Evolutionary conservation across 1,140 invertebrate species (phyloP), one percentile per base, ranked within the genome.

Genomic region (Drosophila miranda): DNA sequence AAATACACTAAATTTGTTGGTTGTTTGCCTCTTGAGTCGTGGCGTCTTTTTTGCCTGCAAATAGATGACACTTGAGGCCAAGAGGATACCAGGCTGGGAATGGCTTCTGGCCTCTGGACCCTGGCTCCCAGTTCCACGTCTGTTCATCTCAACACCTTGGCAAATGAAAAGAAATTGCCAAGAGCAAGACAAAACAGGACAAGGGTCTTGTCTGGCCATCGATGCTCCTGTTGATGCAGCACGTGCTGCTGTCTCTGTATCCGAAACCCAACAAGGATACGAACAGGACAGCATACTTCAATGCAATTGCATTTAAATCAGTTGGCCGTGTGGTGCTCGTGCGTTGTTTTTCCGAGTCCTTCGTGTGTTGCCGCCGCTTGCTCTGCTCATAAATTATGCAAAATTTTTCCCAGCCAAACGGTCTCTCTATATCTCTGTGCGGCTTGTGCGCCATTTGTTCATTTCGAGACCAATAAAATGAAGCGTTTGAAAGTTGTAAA

Each of bases 381-480:
- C 34, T 38, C 56, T 50, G 58, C 72, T 79, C 86, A 89, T 89
- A 89, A 89, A 89, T 89, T 89, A 89, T 89, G 86, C 86, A 89
- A 76, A 86, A 82, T 71, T 82, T 89, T 86, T 49, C 44, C 68
- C 76, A 73, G 42, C 62, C 44, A 8, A 49, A 38, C 21, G 41
- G 42, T 68, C 52, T 75, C 66, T 64, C 48, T 73, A 28, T 44
- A 21, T 56, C 55, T 26, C 21, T 42, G 50, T 71, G 59, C 48
- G 61, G 66, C 64, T 46, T 74, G 73, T 74, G 71, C 86, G 76
- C 80, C 78, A 89, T 89, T 89, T 89, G 86, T 89, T 89, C 86
- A 79, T 89, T 89, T 79, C 86, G 86, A 89, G 87, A 89, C 86
- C 86, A 89, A 89, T 89, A 89, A 89, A 89, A 82, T 86, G 78